Percentiles rank a stretch among this genome's conserved stretches.
phyloP scores from a whole-genome alignment of 2,888 invertebrate genomes.

The Apodemia zela region DNA sequence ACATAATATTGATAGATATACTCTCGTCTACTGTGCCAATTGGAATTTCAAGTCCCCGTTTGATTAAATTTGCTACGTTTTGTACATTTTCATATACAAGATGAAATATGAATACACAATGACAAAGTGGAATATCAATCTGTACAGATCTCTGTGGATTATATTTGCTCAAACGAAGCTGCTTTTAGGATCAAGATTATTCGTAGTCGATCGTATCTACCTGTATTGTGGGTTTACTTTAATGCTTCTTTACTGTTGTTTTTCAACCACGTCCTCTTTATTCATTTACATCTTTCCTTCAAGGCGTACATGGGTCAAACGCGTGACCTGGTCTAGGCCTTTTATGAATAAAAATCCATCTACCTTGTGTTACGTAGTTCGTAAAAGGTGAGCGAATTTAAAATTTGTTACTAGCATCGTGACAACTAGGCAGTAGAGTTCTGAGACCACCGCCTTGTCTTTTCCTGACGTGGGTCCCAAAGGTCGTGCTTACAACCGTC shows the following conservation, averaged over 20 bases:
- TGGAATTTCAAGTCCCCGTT: neutral
- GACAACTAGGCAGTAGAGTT: neutral
- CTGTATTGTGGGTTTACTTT: neutral
- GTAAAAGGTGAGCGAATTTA: neutral
- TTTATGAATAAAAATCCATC: neutral
- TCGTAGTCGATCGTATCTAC: neutral
- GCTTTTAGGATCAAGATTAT: no score
- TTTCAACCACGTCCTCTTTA: no score
- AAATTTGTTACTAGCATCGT: no score
- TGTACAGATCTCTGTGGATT: no score
- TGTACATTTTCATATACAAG: neutral
- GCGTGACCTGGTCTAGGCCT: neutral
- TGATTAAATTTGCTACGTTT: neutral
- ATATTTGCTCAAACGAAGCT: neutral
- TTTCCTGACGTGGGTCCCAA: neutral
- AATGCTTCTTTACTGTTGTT: no score
- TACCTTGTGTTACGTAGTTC: neutral
- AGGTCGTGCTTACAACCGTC: neutral
- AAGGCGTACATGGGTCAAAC: neutral
- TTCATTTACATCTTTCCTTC: no score
- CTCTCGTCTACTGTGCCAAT: neutral
- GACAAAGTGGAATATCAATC: no score
- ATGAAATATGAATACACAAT: neutral
- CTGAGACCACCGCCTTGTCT: neutral
- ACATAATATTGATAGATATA: neutral